phyloP scores from a whole-genome alignment of 30 jellyfish, hydroid and myxozoan species.

The Euphysa ruthae region DNA sequence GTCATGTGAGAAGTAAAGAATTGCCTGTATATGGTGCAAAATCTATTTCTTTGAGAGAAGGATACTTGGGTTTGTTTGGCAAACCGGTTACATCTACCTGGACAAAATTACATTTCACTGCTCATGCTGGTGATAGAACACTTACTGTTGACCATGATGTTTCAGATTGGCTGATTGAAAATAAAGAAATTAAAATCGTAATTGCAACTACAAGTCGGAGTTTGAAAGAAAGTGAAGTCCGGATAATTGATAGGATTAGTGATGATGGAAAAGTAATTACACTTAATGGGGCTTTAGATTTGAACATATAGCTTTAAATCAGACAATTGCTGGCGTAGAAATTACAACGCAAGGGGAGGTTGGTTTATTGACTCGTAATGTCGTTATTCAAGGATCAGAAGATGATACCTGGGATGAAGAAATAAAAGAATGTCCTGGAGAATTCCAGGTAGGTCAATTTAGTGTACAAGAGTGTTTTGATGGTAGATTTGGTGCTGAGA shows the following conservation, averaged over 20 bases:
- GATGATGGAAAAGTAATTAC: conserved; percentile 46
- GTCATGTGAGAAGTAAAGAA: conserved; percentile 88
- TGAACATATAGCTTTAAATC: conserved; percentile 63
- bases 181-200: conserved; percentile 58
- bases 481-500: conserved; percentile 76
- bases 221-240: conserved; percentile 66
- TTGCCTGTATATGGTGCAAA: conserved; percentile 96
- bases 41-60: conserved; percentile 76
- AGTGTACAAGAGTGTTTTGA: conserved; percentile 79
- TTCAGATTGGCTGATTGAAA: conserved; percentile 60
- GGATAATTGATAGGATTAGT: conserved; percentile 59
- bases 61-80: conserved; percentile 74
- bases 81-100: conserved; percentile 76
- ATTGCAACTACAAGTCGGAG: conserved; percentile 76
- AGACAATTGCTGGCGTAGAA: conserved; percentile 60
- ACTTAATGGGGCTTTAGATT: conserved; percentile 40
- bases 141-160: conserved; percentile 56
- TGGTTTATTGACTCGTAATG: conserved; percentile 83
- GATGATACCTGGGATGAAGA: conserved; percentile 44
- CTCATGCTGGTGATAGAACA: conserved; percentile 49
- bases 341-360: conserved; percentile 84
- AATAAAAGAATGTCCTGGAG: conserved; percentile 63
- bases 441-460: conserved; percentile 80
- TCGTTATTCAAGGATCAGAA: conserved; percentile 71
- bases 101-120: conserved; percentile 70